Evolutionary conservation across 2,113 vertebrate species (phyloP).

Genomic region (Smithornis capensis): DNA sequence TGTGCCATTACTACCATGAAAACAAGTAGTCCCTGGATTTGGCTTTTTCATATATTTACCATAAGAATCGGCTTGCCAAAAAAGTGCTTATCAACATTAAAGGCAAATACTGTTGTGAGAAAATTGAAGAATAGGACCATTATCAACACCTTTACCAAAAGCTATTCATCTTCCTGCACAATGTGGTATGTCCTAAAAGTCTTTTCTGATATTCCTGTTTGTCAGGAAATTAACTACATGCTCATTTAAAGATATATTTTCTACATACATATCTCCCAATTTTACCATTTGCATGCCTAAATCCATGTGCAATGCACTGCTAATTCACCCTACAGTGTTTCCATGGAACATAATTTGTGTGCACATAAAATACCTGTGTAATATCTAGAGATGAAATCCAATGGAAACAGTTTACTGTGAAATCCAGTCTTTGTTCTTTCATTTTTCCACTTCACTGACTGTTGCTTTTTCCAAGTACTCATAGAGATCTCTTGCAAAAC

Average conservation of each 20-base stretch:
- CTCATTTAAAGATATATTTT: constrained; percentile 24
- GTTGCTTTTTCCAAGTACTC: constrained; percentile 48
- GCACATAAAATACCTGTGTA: constrained; percentile 51
- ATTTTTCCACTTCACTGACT: constrained; percentile 62
- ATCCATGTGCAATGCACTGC: constrained; percentile 14
- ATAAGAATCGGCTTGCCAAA: background rate
- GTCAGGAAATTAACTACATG: background rate
- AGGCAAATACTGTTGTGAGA: background rate
- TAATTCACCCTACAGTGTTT: constrained; percentile 29
- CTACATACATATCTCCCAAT: background rate
- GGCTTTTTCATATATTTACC: background rate
- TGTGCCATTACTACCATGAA: background rate
- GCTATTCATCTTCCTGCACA: background rate
- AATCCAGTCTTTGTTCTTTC: constrained; percentile 54
- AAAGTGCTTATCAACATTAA: background rate
- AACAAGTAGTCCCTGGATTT: background rate
- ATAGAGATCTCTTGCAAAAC: constrained; percentile 10
- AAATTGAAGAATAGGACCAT: background rate
- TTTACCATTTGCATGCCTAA: constrained; percentile 35
- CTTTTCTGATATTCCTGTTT: constrained; percentile 12
- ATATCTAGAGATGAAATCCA: constrained; percentile 54
- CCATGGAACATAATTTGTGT: constrained; percentile 58
- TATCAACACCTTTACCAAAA: background rate
- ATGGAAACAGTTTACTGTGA: constrained; percentile 58
- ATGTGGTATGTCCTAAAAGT: background rate